phyloP scores from a whole-genome alignment of 2,113 vertebrate genomes.

The Lamprotornis superbus region DNA sequence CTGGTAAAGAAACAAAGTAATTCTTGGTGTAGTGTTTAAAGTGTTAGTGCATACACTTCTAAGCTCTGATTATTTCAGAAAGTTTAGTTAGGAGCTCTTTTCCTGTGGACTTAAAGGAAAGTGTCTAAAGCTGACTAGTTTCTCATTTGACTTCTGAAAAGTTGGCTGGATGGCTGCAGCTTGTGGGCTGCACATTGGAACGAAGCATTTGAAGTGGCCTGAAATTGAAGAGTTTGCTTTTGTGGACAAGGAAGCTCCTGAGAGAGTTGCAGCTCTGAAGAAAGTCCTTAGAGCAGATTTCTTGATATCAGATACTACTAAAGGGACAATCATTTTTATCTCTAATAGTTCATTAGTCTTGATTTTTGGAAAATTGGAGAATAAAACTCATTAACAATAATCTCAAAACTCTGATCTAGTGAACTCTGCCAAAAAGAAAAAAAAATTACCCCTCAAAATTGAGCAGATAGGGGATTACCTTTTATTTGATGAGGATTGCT shows the following conservation, averaged over 20 bases:
- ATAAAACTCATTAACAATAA: neutral
- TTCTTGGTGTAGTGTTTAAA: neutral
- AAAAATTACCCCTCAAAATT: fast-evolving
- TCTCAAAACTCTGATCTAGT: neutral
- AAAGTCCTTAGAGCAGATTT: neutral
- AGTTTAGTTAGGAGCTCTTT: neutral
- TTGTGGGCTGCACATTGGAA: neutral
- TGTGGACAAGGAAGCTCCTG: neutral
- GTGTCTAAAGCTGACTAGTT: neutral
- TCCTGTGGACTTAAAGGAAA: neutral
- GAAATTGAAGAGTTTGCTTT: neutral
- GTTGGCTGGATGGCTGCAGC: fast-evolving
- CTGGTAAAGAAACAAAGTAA: neutral
- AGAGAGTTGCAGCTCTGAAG: neutral
- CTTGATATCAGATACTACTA: neutral
- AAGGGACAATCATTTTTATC: neutral
- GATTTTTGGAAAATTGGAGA: neutral
- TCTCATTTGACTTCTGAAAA: neutral
- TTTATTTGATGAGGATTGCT: neutral
- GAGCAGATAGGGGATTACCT: neutral
- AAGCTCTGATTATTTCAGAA: neutral
- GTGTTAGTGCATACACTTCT: neutral
- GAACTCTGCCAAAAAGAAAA: neutral
- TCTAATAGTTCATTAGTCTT: neutral
- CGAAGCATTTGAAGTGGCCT: fast-evolving